Evolutionary conservation across 2,113 vertebrate genomes (phyloP), one percentile per base, ranked within the genome.

Genomic region (Lynx canadensis): DNA sequence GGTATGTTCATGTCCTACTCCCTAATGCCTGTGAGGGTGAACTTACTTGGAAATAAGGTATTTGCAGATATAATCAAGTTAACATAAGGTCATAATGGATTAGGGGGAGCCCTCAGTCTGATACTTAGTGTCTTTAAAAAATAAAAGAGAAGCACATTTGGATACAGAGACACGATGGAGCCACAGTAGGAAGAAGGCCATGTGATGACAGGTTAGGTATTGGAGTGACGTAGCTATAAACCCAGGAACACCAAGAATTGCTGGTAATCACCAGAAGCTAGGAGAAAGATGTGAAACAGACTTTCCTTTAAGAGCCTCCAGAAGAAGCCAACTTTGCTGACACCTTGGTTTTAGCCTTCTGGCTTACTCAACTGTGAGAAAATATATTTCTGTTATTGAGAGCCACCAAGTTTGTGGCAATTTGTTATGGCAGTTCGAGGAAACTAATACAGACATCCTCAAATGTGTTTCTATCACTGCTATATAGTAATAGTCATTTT

Each of bases 181-280:
- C n/a, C 7, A 57, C 0, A 41, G 5, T 29, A 27, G 25, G 4
- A 33, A 65, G 9, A 13, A n/a, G 13, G 0, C 4, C 25, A 19
- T 0, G 5, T 31, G 7, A 7, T 52, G 36, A 41, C 13, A 19
- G 0, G 1, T 31, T 52, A 41, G n/a, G 63, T 16, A 21, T 11
- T 21, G 6, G 21, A 31, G 21, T 33, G 41, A 2, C 65, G 0
- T 13, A 74, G 36, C 25, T 14, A 0, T 25, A 12, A 69, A 52
- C 11, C 3, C 12, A 21, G 29, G 12, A 48, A 31, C 14, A 18
- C 27, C 25, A 48, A 5, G 15, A 48, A 78, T 48, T 78, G 74
- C 27, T 31, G 74, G 74, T 10, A 50, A 31, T 19, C 21, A 55
- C 21, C 13, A 7, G 25, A 25, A 76, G 19, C 15, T 7, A 38